Conservation (phyloP, 1,140 invertebrate genomes). For the Bombus consobrinus region DNA sequence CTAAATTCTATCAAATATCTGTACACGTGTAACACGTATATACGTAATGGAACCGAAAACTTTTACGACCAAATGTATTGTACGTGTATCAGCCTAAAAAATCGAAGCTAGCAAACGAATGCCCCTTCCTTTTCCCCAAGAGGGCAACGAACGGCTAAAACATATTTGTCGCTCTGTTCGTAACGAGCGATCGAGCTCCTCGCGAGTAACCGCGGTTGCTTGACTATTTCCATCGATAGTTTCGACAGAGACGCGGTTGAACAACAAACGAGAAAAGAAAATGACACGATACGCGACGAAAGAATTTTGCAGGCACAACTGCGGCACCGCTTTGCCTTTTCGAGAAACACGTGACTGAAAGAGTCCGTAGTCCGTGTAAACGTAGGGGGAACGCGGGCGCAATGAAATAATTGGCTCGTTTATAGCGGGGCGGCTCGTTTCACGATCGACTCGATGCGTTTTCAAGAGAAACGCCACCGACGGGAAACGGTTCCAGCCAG, state of each 20-base stretch:
- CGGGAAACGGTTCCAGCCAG: not conserved
- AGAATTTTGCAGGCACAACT: conserved; percentile 12
- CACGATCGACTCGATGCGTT: conserved; percentile 46
- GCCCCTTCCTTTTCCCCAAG: no score
- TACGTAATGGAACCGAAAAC: no score
- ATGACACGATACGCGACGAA: not conserved
- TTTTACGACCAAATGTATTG: no score
- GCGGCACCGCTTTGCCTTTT: not conserved
- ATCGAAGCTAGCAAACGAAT: not conserved
- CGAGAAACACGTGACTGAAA: conserved; percentile 21
- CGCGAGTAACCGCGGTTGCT: not conserved
- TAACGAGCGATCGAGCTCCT: not conserved
- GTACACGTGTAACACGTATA: no score
- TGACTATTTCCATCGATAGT: conserved; percentile 17
- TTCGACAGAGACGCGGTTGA: not conserved
- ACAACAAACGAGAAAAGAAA: no score
- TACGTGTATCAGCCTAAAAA: not conserved
- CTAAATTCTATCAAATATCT: no score
- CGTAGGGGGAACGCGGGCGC: conserved; percentile 18
- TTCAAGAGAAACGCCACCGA: conserved; percentile 33
- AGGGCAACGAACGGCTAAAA: not conserved
- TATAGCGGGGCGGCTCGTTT: conserved; percentile 59
- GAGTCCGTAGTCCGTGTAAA: not conserved
- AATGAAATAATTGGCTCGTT: conserved; percentile 76
- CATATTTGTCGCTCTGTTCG: not conserved